phyloP scores from a whole-genome alignment of 1,140 invertebrate species.

The Drosophila kanapiae region DNA sequence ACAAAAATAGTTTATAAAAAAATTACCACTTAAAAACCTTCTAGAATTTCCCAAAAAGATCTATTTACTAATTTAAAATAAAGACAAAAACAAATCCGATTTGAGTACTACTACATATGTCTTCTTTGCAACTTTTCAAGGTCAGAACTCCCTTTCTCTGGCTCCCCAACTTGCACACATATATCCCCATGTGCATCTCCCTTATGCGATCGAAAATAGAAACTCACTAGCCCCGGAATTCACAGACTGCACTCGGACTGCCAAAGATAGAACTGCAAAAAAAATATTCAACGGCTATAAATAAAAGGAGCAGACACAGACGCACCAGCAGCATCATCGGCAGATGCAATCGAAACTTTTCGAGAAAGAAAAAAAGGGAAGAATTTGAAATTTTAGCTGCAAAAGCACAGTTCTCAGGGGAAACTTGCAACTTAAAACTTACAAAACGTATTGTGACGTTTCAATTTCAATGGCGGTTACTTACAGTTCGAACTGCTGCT shows the following conservation, averaged over 20 bases:
- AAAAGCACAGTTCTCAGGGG: background rate
- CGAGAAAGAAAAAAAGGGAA: background rate
- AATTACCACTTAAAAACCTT: too few relatives aligned
- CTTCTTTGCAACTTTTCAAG: constrained; percentile 24
- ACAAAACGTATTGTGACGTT: constrained; percentile 44
- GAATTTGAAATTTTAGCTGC: constrained; percentile 14
- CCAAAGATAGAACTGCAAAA: constrained; percentile 56
- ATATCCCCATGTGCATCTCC: constrained; percentile 19
- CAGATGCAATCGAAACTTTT: constrained; percentile 58
- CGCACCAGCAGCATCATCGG: background rate
- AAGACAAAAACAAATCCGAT: background rate
- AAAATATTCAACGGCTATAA: constrained; percentile 42
- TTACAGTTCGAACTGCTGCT: constrained; percentile 27
- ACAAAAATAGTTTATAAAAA: too few relatives aligned
- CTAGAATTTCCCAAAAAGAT: too few relatives aligned
- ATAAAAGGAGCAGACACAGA: constrained; percentile 42
- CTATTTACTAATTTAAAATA: background rate
- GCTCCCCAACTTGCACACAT: background rate
- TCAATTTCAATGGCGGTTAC: constrained; percentile 36
- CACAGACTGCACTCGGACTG: constrained; percentile 33
- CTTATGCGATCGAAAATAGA: constrained; percentile 47
- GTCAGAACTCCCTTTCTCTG: constrained; percentile 34
- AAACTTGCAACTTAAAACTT: constrained; percentile 11
- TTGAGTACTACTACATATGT: background rate
- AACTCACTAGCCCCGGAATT: constrained; percentile 46